phyloP scores from a whole-genome alignment of 2,113 vertebrate genomes.

The Axis porcinus region DNA sequence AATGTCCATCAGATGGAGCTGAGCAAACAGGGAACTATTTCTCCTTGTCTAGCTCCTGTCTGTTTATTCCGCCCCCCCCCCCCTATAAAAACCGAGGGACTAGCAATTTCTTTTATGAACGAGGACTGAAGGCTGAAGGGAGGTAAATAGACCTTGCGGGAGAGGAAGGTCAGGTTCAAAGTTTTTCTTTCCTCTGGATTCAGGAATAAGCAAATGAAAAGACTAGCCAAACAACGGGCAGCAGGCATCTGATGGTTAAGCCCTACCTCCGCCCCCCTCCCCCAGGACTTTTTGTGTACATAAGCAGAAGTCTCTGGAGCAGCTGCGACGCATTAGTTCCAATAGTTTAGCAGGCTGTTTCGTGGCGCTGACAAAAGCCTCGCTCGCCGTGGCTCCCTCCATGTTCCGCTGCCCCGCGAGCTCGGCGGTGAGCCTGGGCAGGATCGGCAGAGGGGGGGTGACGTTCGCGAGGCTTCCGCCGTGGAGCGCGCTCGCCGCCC shows the following conservation, averaged over 20 bases:
- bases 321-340: constrained; percentile 84
- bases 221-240: constrained; percentile 58
- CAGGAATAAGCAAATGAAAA: constrained; percentile 68
- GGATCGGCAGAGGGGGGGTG: constrained; percentile 70
- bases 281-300: constrained; percentile 78
- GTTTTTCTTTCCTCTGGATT: constrained; percentile 57
- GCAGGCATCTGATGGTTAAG: constrained; percentile 64
- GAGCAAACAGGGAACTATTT: not conserved
- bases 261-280: constrained; percentile 53
- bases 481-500: constrained; percentile 72
- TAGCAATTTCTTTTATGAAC: constrained; percentile 51
- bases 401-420: constrained; percentile 69
- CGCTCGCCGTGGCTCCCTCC: constrained; percentile 69
- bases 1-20: not conserved
- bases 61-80: constrained; percentile 43
- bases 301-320: constrained; percentile 79
- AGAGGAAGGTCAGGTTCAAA: constrained; percentile 56
- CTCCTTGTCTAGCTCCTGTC: not conserved
- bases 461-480: constrained; percentile 75
- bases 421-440: constrained; percentile 77
- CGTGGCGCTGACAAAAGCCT: constrained; percentile 71
- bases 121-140: not conserved
- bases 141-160: constrained; percentile 23
- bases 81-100: constrained; percentile 10
- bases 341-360: constrained; percentile 81